phyloP scores from a whole-genome alignment of 2,113 vertebrate genomes.

The Marcusenius ussheri region DNA sequence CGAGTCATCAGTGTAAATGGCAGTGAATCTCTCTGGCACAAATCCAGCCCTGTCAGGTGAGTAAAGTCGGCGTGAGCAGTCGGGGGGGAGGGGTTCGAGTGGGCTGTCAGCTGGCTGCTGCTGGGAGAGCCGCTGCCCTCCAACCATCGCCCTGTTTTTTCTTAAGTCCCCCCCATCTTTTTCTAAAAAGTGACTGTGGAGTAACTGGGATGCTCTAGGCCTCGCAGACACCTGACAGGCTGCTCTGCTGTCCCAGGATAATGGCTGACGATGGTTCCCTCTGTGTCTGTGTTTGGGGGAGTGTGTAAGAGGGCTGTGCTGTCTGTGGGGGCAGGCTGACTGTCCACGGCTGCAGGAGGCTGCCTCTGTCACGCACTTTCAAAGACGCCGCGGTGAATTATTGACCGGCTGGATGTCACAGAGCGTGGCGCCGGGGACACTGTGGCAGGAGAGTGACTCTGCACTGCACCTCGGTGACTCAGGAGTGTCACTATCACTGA shows the following conservation, averaged over 20 bases:
- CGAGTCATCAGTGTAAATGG: conserved; percentile 3
- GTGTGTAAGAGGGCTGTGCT: neutral
- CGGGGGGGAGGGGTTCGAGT: neutral
- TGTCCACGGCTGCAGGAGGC: neutral
- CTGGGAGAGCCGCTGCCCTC: neutral
- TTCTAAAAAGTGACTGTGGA: neutral
- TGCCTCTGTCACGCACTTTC: neutral
- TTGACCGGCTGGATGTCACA: neutral
- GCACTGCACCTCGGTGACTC: neutral
- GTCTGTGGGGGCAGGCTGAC: neutral
- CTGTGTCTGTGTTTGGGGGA: neutral
- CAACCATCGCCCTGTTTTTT: neutral
- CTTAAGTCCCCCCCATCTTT: neutral
- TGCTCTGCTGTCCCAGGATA: neutral
- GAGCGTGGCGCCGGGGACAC: neutral
- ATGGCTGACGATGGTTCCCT: neutral
- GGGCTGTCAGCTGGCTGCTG: neutral
- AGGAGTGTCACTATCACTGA: neutral
- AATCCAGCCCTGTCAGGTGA: neutral
- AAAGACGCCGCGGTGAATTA: neutral
- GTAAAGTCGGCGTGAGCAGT: neutral
- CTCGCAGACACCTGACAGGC: neutral
- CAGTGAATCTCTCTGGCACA: neutral
- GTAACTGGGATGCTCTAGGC: neutral
- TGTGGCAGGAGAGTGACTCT: neutral